Evolutionary conservation across 2,797 vertebrate genomes (phyloP).

Genomic region (Ispidina picta): DNA sequence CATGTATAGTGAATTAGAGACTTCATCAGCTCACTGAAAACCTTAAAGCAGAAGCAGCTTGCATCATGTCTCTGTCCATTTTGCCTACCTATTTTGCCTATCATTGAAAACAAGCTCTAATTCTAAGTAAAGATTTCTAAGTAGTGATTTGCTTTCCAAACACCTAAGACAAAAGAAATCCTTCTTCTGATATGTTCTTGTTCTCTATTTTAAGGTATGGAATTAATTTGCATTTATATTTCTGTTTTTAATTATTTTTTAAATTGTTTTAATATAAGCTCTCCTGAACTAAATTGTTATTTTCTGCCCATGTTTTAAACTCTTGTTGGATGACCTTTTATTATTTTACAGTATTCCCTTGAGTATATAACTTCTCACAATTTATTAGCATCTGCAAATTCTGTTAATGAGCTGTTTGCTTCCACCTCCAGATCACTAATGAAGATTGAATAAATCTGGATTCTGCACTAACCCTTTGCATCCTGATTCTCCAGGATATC

Average conservation of each 20-base stretch:
- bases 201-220: background rate
- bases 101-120: background rate
- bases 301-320: slow-evolving; percentile 47
- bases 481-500: slow-evolving; percentile 10
- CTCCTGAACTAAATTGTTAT: slow-evolving; percentile 21
- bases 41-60: background rate
- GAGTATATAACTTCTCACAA: slow-evolving; percentile 40
- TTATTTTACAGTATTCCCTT: slow-evolving; percentile 52
- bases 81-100: background rate
- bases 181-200: background rate
- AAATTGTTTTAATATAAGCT: background rate
- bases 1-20: background rate
- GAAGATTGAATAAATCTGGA: slow-evolving; percentile 59
- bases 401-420: slow-evolving; percentile 59
- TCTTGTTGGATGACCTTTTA: slow-evolving; percentile 34
- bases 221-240: slow-evolving; percentile 42
- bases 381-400: slow-evolving; percentile 70
- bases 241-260: slow-evolving; percentile 45
- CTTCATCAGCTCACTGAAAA: background rate
- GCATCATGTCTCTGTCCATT: background rate
- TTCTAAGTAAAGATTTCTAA: background rate
- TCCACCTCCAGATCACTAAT: slow-evolving; percentile 57
- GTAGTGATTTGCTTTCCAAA: background rate
- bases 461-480: slow-evolving; percentile 28
- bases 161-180: background rate